Percentiles rank a stretch among this genome's conserved stretches.
These are phyloP conservation scores for Leptobrachium leishanense DNA, from an alignment of 2,113 vertebrate species.

Conservation along the genomic window DNA sequence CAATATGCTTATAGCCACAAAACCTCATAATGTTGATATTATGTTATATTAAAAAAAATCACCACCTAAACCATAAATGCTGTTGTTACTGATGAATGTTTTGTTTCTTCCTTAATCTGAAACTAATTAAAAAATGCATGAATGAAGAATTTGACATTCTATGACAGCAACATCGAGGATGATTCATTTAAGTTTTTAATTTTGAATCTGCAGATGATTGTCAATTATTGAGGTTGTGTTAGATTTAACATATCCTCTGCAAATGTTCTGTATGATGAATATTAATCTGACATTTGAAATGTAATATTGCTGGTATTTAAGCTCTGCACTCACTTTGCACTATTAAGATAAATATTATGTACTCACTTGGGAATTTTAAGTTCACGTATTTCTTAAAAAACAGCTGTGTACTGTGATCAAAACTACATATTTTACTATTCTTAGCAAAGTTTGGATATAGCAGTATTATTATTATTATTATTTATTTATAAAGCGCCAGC, in stretches of 20 bases:
- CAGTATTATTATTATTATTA: no score
- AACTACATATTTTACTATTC: slow-evolving; percentile 2
- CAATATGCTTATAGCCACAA: neutral
- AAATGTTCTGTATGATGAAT: slow-evolving; percentile 52
- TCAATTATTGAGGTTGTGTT: slow-evolving; percentile 53
- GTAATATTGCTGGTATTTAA: slow-evolving; percentile 51
- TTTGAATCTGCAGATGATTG: slow-evolving; percentile 51
- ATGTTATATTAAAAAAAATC: neutral
- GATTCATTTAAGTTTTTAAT: slow-evolving; percentile 51
- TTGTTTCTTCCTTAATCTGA: slow-evolving; percentile 56
- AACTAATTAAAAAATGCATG: slow-evolving; percentile 57
- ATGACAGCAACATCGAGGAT: slow-evolving; percentile 19
- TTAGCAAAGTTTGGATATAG: neutral
- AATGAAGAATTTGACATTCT: slow-evolving; percentile 52
- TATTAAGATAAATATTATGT: slow-evolving; percentile 55
- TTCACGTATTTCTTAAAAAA: slow-evolving; percentile 49
- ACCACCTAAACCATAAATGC: neutral
- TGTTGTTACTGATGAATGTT: neutral
- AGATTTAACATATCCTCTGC: slow-evolving; percentile 50
- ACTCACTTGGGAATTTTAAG: slow-evolving; percentile 34
- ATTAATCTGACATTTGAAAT: slow-evolving; percentile 60
- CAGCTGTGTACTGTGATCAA: slow-evolving; percentile 36
- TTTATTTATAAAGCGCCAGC: no score
- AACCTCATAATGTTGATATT: neutral
- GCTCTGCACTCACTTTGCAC: slow-evolving; percentile 47